Evolutionary conservation across 2,797 vertebrate species (phyloP).

Genomic region (Protosalanx chinensis): DNA sequence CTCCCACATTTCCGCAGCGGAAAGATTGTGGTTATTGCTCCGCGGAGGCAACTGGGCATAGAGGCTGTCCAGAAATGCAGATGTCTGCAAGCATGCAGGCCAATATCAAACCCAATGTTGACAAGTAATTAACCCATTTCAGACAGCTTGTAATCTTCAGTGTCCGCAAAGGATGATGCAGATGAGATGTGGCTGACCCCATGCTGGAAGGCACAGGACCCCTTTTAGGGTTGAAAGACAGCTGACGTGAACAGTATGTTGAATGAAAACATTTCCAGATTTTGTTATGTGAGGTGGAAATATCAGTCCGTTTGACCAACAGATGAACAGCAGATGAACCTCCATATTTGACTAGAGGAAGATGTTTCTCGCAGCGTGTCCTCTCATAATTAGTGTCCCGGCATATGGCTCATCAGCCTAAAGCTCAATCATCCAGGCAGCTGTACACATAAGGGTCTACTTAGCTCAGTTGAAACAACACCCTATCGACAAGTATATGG

Average conservation of each 20-base stretch:
- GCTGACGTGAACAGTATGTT: neutral
- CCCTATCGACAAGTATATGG: too few species aligned
- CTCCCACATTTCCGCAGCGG: too few species aligned
- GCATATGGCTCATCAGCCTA: conserved; percentile 62
- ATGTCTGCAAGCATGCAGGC: neutral
- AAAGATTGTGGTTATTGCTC: conserved; percentile 1
- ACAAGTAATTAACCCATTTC: neutral
- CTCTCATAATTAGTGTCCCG: conserved; percentile 52
- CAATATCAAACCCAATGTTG: conserved; percentile 4
- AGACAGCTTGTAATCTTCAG: neutral
- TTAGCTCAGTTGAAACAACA: too few species aligned
- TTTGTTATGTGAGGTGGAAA: neutral
- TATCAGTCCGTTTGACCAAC: conserved; percentile 9
- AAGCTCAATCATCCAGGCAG: neutral
- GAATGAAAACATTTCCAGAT: neutral
- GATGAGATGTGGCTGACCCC: neutral
- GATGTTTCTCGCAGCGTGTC: conserved; percentile 51
- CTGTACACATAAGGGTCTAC: neutral
- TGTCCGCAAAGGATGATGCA: neutral
- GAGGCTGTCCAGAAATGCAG: neutral
- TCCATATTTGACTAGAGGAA: conserved; percentile 50
- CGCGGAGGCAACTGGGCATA: neutral
- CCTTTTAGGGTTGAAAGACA: conserved; percentile 4
- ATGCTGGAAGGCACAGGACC: conserved; percentile 2
- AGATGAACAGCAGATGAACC: conserved; percentile 53